Conservation (phyloP, 2,888 invertebrate genomes). For the Lydus trimaculatus region DNA sequence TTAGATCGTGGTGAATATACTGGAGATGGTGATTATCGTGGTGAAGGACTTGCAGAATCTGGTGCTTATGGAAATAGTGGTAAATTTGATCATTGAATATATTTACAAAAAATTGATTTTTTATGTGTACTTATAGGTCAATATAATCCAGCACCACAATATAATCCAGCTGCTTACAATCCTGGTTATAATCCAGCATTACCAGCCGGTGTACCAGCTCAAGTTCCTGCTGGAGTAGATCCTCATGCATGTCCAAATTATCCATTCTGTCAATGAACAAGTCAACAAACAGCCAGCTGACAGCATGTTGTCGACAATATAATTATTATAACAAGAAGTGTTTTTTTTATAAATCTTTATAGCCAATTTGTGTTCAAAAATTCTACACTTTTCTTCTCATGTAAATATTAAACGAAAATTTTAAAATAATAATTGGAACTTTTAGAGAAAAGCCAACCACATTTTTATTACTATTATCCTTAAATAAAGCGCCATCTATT, state of each 20-base stretch:
- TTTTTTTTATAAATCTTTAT: not conserved
- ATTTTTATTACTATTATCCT: not conserved
- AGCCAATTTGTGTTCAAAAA: conserved; percentile 6
- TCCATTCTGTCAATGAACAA: conserved; percentile 57
- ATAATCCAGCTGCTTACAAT: conserved; percentile 32
- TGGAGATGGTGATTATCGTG: conserved; percentile 59
- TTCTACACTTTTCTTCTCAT: not conserved
- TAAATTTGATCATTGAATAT: not conserved
- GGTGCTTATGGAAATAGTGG: conserved; percentile 46
- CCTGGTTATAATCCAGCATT: conserved; percentile 36
- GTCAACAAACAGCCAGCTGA: conserved; percentile 44
- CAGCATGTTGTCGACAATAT: conserved; percentile 41
- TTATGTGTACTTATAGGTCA: conserved; percentile 15
- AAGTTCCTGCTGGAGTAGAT: conserved; percentile 59
- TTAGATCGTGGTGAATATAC: conserved; percentile 56
- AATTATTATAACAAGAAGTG: not conserved
- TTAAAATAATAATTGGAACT: conserved; percentile 2
- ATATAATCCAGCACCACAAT: conserved; percentile 41
- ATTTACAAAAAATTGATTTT: not conserved
- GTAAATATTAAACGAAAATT: not conserved
- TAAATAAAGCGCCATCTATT: not conserved
- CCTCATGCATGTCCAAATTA: conserved; percentile 59
- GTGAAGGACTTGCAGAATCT: conserved; percentile 60
- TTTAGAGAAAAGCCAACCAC: no score
- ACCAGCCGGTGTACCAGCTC: conserved; percentile 44